Conservation (phyloP, 2,113 vertebrate genomes). For the Anoplopoma fimbria region DNA sequence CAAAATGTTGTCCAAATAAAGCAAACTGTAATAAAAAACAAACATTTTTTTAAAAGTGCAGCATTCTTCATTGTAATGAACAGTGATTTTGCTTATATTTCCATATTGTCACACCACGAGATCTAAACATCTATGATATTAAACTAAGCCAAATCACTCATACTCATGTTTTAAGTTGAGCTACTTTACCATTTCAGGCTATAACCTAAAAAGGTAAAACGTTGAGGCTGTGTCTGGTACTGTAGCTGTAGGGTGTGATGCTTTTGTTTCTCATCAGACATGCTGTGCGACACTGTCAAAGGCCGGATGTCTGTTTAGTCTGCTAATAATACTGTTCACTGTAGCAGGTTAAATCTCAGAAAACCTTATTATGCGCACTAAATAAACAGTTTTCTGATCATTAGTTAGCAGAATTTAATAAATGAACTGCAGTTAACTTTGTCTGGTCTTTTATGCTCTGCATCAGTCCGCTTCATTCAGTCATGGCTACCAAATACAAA, state of each 20-base stretch:
- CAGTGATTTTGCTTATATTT: background rate
- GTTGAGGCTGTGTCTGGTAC: background rate
- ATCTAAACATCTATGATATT: background rate
- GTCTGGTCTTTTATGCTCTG: constrained; percentile 4
- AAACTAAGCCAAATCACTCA: background rate
- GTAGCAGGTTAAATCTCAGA: background rate
- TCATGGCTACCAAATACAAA: background rate
- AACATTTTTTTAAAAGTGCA: background rate
- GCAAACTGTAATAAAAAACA: background rate
- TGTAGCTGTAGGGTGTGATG: constrained; percentile 23
- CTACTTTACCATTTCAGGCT: background rate
- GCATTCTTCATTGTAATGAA: background rate
- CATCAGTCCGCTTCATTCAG: background rate
- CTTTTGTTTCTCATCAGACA: constrained; percentile 8
- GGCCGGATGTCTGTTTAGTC: background rate
- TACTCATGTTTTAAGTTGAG: background rate
- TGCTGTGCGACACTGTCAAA: constrained; percentile 7
- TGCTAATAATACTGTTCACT: background rate
- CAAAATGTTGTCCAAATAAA: background rate
- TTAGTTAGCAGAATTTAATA: background rate
- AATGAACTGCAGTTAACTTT: background rate
- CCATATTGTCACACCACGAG: background rate
- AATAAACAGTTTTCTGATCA: background rate
- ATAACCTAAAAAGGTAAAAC: background rate
- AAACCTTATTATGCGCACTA: background rate